Evolutionary conservation across 2,797 vertebrate genomes (phyloP), one percentile per base, ranked within the genome.

Genomic region (Hippocampus kuda): DNA sequence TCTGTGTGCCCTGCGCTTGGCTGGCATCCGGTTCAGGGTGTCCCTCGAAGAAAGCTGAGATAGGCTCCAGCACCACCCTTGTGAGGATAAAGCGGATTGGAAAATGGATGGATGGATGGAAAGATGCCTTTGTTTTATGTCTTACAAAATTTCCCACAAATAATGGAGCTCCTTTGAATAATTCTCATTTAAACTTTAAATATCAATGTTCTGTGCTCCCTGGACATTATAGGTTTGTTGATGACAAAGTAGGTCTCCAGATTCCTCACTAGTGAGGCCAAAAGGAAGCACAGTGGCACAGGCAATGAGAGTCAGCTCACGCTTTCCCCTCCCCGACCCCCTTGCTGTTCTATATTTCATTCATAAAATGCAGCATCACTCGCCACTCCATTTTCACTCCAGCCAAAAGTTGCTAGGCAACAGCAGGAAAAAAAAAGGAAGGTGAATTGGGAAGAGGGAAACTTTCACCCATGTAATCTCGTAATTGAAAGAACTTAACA

Each of bases 311-410:
- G 53, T 67, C 56, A 1, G 34, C 71, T 72, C 59, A 66, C 66
- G 79, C 69, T 69, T 68, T 20, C 54, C 73, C 74, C 75, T 72
- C 79, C 77, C 67, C 20, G 30, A 27, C 67, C 38, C 64, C 18
- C n/a, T 54, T 24, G 16, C 22, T n/a, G 41, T 60, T 75, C 72
- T 30, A 71, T 80, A 77, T 81, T 85, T 87, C 84, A 91, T 91
- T 91, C 90, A 89, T 89, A 90, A 90, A 91, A 88, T 80, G 75
- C 81, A 81, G 82, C 85, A 81, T 77, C 80, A 82, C 81, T 77
- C 78, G 80, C 81, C 80, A 72, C 78, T 71, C 82, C 85, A 80
- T 83, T 79, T 87, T 81, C 85, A 83, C 83, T 87, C 84, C 54
- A 77, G 81, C 83, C 84, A 84, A 72, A 72, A 46, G 89, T 89